phyloP scores from a whole-genome alignment of 2,797 vertebrate genomes.

The Pipistrellus pygmaeus region DNA sequence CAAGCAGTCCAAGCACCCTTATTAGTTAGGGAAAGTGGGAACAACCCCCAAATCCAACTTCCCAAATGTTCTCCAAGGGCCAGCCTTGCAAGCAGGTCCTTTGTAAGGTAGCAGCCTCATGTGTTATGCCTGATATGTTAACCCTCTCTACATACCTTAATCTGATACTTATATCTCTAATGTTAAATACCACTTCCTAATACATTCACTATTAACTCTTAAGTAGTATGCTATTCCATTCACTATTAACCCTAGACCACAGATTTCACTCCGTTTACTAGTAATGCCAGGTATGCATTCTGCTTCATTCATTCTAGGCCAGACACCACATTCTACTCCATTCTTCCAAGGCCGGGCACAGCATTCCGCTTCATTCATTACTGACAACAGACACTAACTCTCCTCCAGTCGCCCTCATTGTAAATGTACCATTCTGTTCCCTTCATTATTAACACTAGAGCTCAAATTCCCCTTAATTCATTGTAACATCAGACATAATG shows the following conservation, averaged over 20 bases:
- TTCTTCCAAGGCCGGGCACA: not conserved
- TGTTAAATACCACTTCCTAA: not conserved
- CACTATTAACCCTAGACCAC: not conserved
- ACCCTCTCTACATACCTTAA: not conserved
- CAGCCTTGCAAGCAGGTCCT: not conserved
- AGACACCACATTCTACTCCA: not conserved
- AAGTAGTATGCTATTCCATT: not conserved
- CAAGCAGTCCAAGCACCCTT: too few species aligned
- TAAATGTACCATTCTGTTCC: not conserved
- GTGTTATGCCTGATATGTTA: not conserved
- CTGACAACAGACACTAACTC: not conserved
- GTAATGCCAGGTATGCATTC: not conserved
- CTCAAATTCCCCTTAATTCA: not conserved
- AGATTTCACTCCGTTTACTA: not conserved
- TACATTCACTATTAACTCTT: not conserved
- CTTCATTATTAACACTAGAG: not conserved
- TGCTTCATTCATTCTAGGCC: not conserved
- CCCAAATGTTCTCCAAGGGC: not conserved
- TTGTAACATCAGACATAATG: not conserved
- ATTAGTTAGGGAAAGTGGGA: not conserved
- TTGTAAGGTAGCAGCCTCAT: not conserved
- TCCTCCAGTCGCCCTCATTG: not conserved
- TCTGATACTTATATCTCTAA: not conserved
- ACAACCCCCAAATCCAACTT: not conserved
- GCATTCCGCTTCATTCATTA: not conserved